phyloP scores from a whole-genome alignment of 2,888 invertebrate genomes.

The Ptilodon capucinus region DNA sequence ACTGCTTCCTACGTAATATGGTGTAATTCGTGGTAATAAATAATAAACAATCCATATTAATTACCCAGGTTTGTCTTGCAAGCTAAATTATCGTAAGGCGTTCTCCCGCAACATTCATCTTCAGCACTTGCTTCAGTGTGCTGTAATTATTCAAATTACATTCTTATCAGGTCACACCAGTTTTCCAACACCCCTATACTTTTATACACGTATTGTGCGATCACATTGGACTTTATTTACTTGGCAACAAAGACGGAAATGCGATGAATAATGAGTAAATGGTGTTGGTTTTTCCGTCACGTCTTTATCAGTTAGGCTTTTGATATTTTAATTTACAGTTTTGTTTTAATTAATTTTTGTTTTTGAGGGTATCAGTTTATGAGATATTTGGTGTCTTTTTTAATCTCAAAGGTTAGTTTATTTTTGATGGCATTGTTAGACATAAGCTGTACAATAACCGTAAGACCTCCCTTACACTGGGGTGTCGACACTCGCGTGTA shows the following conservation, averaged over 20 bases:
- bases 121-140: constrained; percentile 56
- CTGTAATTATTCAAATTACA: constrained; percentile 76
- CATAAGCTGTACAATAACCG: no score
- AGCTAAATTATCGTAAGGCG: constrained; percentile 42
- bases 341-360: constrained; percentile 46
- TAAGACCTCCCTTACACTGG: no score
- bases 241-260: constrained; percentile 22
- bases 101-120: constrained; percentile 67
- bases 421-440: no score
- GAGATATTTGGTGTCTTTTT: not conserved
- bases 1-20: no score
- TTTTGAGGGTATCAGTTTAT: constrained; percentile 28
- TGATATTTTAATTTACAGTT: constrained; percentile 48
- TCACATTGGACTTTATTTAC: constrained; percentile 26
- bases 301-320: constrained; percentile 42
- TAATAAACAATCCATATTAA: constrained; percentile 33
- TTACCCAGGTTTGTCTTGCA: constrained; percentile 36
- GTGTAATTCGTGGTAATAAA: constrained; percentile 22
- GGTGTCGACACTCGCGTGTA: no score
- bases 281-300: constrained; percentile 26
- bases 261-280: constrained; percentile 5
- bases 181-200: constrained; percentile 54
- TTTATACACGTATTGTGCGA: constrained; percentile 12
- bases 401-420: no score
- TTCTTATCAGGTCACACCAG: constrained; percentile 70